Percentiles rank a stretch among this genome's conserved stretches.
Conservation (phyloP, 2,113 vertebrate species). For the Hepsetus odoe region DNA sequence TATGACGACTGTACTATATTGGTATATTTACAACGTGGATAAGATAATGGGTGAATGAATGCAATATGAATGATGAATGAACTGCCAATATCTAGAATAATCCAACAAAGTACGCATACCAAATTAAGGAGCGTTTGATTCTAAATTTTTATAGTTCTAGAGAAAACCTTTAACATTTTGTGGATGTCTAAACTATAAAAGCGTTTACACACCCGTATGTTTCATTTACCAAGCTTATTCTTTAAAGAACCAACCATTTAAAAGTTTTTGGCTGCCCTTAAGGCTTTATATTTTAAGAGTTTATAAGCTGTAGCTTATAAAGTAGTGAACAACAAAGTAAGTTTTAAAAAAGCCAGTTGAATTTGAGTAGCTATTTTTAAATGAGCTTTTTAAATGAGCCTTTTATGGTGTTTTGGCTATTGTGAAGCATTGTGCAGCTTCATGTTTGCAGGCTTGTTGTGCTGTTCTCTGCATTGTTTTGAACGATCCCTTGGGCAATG, state of each 20-base stretch:
- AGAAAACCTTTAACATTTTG: too few relatives aligned
- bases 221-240: too few relatives aligned
- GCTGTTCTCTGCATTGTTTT: slow-evolving; percentile 40
- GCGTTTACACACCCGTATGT: too few relatives aligned
- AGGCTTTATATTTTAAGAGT: background rate
- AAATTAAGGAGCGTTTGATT: too few relatives aligned
- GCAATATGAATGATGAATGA: too few relatives aligned
- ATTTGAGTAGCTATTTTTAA: background rate
- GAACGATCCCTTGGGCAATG: slow-evolving; percentile 45
- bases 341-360: background rate
- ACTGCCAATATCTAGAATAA: too few relatives aligned
- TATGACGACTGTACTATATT: too few relatives aligned
- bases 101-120: too few relatives aligned
- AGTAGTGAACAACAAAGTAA: background rate
- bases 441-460: slow-evolving; percentile 39
- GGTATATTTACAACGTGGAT: too few relatives aligned
- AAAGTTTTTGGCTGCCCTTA: background rate
- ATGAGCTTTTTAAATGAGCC: background rate
- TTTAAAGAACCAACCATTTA: background rate
- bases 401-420: slow-evolving; percentile 8
- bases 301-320: background rate
- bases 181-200: too few relatives aligned
- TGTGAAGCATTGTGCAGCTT: slow-evolving; percentile 33
- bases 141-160: too few relatives aligned
- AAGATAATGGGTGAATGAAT: too few relatives aligned